Evolutionary conservation across 2,888 invertebrate species (phyloP), one percentile per base, ranked within the genome.

Genomic region (Idaea biselata): DNA sequence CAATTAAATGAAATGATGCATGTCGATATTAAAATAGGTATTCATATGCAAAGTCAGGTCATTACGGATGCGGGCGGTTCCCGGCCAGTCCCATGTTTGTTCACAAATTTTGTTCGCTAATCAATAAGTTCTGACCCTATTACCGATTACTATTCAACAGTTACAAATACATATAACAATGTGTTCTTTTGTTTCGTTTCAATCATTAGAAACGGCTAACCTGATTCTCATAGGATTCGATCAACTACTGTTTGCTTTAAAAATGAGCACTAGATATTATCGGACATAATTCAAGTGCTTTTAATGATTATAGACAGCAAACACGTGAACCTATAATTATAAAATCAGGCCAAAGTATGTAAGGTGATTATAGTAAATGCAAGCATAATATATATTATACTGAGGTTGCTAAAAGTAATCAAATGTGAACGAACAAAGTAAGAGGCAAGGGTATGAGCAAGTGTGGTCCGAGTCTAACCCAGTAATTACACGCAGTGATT

Each of bases 1-100:
- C 84, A 89, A 89, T 90, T 87, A 91, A 86, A 89, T 84, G 81
- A 84, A 91, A 89, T 89, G 91, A 88, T 88, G 89, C 91, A 83
- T 91, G 90, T 86, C 90, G 84, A 88, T 88, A 89, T 88, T 88
- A 88, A 89, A 90, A 87, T 83, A 86, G 80, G 83, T 83, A 92
- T 91, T 91, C 87, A 91, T 89, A 92, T 92, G 91, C 85, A 89
- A 91, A 91, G 86, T 82, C 73, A 77, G 66, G 73, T 83, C 81
- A 85, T 86, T 87, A 82, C 80, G 78, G 75, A 86, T 83, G 83
- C 85, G 86, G 86, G 86, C 82, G 77, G 75, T 73, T 79, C 77
- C 80, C 77, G 69, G 80, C 81, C 85, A 79, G 84, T 85, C 88
- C 86, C 86, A 87, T 83, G 79, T 76, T 82, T 82, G 84, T 82